A percentile compares a stretch with the other conserved stretches of the same genome.
These are phyloP conservation scores for Rhogogaster chlorosoma DNA, from an alignment of 2,888 invertebrate genomes.

Conservation along the genomic window DNA sequence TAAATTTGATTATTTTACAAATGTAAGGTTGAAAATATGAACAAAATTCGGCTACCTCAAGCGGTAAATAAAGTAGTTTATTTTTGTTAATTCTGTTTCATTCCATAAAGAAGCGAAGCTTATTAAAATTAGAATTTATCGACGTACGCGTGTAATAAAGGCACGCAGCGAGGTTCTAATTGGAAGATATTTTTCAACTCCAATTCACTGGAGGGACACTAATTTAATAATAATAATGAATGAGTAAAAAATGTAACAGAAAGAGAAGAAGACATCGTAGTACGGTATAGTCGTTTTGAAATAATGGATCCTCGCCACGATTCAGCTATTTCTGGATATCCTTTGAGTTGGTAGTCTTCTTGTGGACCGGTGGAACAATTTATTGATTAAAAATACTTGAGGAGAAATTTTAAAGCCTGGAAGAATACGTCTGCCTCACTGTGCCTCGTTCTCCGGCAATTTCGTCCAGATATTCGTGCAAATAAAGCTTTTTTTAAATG, in stretches of 20 bases:
- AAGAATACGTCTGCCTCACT: constrained; percentile 20
- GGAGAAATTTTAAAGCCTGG: constrained; percentile 20
- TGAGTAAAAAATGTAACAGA: not conserved
- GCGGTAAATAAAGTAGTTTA: not conserved
- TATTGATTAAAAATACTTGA: constrained; percentile 40
- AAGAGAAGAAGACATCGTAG: not conserved
- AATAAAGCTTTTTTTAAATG: not conserved
- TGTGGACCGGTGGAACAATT: not conserved
- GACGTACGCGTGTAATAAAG: not conserved
- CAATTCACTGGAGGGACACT: not conserved
- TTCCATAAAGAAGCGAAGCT: not conserved
- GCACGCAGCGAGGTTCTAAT: not conserved
- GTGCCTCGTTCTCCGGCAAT: constrained; percentile 18
- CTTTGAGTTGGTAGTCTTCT: constrained; percentile 16
- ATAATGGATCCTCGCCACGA: constrained; percentile 24
- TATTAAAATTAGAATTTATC: not conserved
- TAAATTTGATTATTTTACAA: not conserved
- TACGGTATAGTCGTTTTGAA: not conserved
- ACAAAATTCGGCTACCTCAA: not conserved
- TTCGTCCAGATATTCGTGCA: constrained; percentile 12
- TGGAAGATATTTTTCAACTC: not conserved
- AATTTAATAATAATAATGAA: not conserved
- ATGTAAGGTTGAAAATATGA: not conserved
- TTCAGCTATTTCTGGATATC: constrained; percentile 37
- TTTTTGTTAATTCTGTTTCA: not conserved